phyloP scores from a whole-genome alignment of 2,113 vertebrate species.

The Syngnathoides biaculeatus region DNA sequence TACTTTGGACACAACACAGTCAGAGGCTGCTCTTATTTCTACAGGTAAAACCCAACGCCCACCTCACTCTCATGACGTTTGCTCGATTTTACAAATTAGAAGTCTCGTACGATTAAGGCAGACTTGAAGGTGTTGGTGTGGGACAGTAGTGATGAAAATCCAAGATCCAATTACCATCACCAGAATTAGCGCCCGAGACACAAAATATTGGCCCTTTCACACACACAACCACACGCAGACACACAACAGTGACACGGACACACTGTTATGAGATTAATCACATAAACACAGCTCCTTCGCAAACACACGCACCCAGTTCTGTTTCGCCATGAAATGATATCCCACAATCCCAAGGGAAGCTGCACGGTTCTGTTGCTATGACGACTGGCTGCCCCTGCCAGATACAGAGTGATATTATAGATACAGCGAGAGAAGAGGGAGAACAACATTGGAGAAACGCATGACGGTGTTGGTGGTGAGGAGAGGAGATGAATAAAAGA shows the following conservation, averaged over 20 bases:
- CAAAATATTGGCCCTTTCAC: slow-evolving; percentile 34
- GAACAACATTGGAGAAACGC: slow-evolving; percentile 36
- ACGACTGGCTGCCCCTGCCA: slow-evolving; percentile 77
- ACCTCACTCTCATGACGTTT: not conserved
- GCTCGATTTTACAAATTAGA: slow-evolving; percentile 18
- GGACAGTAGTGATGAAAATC: slow-evolving; percentile 20
- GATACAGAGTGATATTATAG: slow-evolving; percentile 69
- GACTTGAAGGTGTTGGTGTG: slow-evolving; percentile 22
- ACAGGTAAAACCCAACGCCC: slow-evolving; percentile 65
- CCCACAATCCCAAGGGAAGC: slow-evolving; percentile 75
- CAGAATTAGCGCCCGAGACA: slow-evolving; percentile 38
- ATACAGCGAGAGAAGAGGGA: slow-evolving; percentile 63
- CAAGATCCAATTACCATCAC: slow-evolving; percentile 37
- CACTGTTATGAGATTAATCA: slow-evolving; percentile 17
- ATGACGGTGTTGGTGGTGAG: slow-evolving; percentile 10
- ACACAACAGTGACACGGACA: slow-evolving; percentile 1
- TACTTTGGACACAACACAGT: slow-evolving; percentile 81
- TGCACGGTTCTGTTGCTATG: slow-evolving; percentile 78
- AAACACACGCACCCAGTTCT: slow-evolving; percentile 47
- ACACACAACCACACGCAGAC: slow-evolving; percentile 26
- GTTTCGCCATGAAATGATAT: slow-evolving; percentile 72
- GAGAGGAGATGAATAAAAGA: slow-evolving; percentile 25
- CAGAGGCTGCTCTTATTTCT: slow-evolving; percentile 82
- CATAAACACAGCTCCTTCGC: slow-evolving; percentile 48
- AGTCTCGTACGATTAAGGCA: slow-evolving; percentile 39